Base-by-base conservation (phyloP, 2,888 invertebrate species). In the Tetranychus piercei region DNA sequence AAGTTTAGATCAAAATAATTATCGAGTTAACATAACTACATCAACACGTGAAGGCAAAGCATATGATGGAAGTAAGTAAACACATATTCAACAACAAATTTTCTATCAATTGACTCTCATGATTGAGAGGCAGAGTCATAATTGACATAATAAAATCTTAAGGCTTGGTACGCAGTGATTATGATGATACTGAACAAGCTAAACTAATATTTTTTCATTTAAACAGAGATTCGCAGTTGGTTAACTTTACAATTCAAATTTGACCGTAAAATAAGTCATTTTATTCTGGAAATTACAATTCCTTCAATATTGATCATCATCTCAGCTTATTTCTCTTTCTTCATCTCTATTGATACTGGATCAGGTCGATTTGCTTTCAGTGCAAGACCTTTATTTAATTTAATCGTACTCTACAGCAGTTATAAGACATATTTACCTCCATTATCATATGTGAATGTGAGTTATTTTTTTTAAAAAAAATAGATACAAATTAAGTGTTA, bases 341-440 rank as follows among this genome's bases (percentile, higher is more conserved):
- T n/a, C 22, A 71, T 71, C 72, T 9, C 34, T 1, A n/a, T 71
- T 11, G 72, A 71, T 11, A 44, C 72, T 71, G 72, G 72, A 5
- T 23, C 72, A 6, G 34, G 72, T 22, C 72, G 72, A 43, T 71
- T 43, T 23, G n/a, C 23, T 11, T 44, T 71, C n/a, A 71, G 22
- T 23, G 44, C 23, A 9, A 9, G n/a, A n/a, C n/a, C 72, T 9
- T 44, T 71, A 5, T 44, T 71, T 2, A 20, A n/a, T 44, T 44
- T 71, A 44, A 23, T 71, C 2, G 23, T 23, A 0, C 44, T 43
- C 9, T 71, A 43, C 23, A 44, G 20, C 11, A 23, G 72, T 43
- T 71, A 43, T 11, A 71, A 71, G 5, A 44, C 43, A 8, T n/a
- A 71, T 15, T 44, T 71, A 44, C 72, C 72, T 0, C 34, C 34